Evolutionary conservation across 2,797 vertebrate species (phyloP), one percentile per base, ranked within the genome.

Genomic region (Margarornis squamiger): DNA sequence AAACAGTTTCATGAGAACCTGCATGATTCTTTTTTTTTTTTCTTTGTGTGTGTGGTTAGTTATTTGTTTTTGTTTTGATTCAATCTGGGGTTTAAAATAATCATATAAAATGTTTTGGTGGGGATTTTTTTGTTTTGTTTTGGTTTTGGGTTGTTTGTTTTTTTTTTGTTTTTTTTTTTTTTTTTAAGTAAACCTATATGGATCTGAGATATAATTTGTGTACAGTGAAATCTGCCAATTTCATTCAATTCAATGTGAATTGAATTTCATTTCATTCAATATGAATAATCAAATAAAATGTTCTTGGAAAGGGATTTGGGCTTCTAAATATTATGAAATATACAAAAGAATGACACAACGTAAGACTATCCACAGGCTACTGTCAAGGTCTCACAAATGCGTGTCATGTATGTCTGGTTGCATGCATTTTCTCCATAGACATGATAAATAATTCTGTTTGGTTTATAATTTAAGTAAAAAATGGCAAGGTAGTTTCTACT

Each of bases 71-170:
- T 59, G 14, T 14, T 46, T 51, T 71, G 15, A 51, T 54, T 78
- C 9, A 30, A 3, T 58, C 45, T 72, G 4, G 0, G 2, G 46
- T 81, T 85, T 43, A n/a, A 78, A 68, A 19, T 27, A 78, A 21
- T 15, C 10, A 27, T n/a, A 17, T 1, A 55, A 84, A 49, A 43
- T 8, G 0, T 12, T 27, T 38, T 23, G 2, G 9, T 45, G 43
- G 16, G 14, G 7, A 7, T 41, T 41, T 41, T 39, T 39, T 39
- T 13, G 14, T 39, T 14, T 39, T 39, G 39, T 39, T 39, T 39
- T 12, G 0, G 0, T 10, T 41, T 41, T 41, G 7, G 43, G 12
- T 7, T 0, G 11, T 36, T 36, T 21, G 2, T 8, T 10, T 19
- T 43, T 19, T 19, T 19, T 19, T 43, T 19, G 43, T 21, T 20